phyloP scores from a whole-genome alignment of 2,888 invertebrate genomes.

The Drosophila tanythrix region DNA sequence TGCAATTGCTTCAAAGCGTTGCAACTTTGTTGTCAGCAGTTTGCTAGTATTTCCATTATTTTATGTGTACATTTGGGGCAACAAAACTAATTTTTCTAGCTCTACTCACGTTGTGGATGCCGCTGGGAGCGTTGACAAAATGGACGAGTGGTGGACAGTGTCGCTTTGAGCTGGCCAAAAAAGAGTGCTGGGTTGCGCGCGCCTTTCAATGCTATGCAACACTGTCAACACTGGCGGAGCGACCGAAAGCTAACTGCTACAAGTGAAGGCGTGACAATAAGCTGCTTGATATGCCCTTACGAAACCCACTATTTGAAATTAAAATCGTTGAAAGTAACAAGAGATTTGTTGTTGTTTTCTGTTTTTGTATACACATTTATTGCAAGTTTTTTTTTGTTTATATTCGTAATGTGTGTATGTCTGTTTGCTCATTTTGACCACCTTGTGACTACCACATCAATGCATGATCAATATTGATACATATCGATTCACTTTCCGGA shows the following conservation, averaged over 20 bases:
- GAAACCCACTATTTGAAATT: conserved; percentile 34
- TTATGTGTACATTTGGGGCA: neutral
- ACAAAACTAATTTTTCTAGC: conserved; percentile 4
- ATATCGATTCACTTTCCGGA: conserved; percentile 41
- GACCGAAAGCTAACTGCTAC: conserved; percentile 24
- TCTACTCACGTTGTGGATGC: conserved; percentile 90
- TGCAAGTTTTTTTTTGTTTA: conserved; percentile 79
- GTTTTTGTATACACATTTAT: conserved; percentile 84
- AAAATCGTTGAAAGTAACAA: neutral
- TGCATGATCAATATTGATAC: conserved; percentile 45
- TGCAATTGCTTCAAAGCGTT: neutral
- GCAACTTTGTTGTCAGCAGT: neutral
- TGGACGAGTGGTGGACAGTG: conserved; percentile 76
- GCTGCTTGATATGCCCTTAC: neutral
- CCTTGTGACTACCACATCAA: conserved; percentile 84
- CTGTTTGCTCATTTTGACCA: conserved; percentile 40
- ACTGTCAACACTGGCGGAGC: neutral
- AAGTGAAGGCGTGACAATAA: neutral
- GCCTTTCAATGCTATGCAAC: neutral
- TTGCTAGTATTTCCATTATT: conserved; percentile 6
- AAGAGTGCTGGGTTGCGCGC: conserved; percentile 22
- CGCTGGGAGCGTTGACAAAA: conserved; percentile 89
- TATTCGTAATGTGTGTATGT: conserved; percentile 67
- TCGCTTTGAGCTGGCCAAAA: neutral
- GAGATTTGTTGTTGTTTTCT: conserved; percentile 12